Conservation (phyloP, 2,888 invertebrate species). For the Diaprepes abbreviatus region DNA sequence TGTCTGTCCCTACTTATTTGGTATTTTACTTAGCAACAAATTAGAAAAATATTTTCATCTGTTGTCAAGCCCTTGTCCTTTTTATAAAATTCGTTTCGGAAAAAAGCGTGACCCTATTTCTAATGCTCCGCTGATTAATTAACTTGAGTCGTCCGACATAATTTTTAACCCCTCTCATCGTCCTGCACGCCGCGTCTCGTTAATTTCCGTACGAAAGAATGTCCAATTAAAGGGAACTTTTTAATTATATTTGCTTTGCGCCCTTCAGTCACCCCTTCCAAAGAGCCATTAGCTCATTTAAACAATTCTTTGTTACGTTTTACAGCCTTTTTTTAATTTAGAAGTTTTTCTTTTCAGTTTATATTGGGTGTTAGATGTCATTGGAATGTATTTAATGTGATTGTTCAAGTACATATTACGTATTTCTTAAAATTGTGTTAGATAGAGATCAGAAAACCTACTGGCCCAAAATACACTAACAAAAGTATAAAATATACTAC, state of each 20-base stretch:
- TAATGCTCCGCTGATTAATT: constrained; percentile 5
- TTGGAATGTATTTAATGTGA: no score
- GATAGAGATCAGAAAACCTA: no score
- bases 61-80: not conserved
- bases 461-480: no score
- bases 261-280: constrained; percentile 1
- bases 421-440: no score
- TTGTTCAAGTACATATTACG: no score
- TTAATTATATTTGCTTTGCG: constrained; percentile 35
- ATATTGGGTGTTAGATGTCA: no score
- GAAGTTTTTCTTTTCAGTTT: not conserved
- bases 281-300: constrained; percentile 22
- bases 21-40: no score
- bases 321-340: not conserved
- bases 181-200: not conserved
- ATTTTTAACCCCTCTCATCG: constrained; percentile 1
- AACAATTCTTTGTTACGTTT: constrained; percentile 19
- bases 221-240: constrained; percentile 40
- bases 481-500: no score
- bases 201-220: constrained; percentile 31
- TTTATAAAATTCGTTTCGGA: not conserved
- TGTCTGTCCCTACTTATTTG: no score
- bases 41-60: no score
- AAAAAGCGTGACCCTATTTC: constrained; percentile 9
- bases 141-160: not conserved